Conservation (phyloP, 2,888 invertebrate genomes). For the Nycteola revayana region DNA sequence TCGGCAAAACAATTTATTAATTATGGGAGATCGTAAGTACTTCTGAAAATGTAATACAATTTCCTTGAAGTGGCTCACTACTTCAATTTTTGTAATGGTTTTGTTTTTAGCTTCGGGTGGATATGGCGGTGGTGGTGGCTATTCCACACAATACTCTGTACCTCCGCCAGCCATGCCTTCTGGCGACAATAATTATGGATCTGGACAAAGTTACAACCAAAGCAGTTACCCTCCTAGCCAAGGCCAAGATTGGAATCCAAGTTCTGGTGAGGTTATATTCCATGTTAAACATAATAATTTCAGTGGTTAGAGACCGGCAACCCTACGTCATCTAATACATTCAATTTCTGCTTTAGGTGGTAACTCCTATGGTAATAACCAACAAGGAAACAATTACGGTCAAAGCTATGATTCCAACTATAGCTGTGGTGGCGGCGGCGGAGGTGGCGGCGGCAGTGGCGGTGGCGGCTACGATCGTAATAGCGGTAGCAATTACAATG, state of each 20-base stretch:
- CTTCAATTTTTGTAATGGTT: too few relatives aligned
- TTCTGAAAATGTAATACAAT: too few relatives aligned
- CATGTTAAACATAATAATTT: too few relatives aligned
- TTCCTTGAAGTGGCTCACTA: not conserved
- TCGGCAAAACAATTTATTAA: not conserved
- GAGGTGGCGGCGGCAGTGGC: slow-evolving; percentile 33
- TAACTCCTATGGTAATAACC: slow-evolving; percentile 52
- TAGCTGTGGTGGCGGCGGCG: slow-evolving; percentile 48
- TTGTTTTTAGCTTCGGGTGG: slow-evolving; percentile 5
- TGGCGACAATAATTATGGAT: slow-evolving; percentile 58
- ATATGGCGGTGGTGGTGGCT: slow-evolving; percentile 38
- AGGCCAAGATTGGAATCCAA: slow-evolving; percentile 62
- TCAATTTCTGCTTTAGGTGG: slow-evolving; percentile 34
- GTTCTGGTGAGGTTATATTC: slow-evolving; percentile 45
- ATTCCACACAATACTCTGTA: slow-evolving; percentile 71
- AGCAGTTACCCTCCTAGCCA: slow-evolving; percentile 53
- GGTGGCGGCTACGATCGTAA: slow-evolving; percentile 26
- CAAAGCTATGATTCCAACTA: slow-evolving; percentile 59
- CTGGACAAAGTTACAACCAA: slow-evolving; percentile 59
- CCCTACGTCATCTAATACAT: too few relatives aligned
- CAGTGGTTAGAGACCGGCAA: too few relatives aligned
- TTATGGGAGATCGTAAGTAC: slow-evolving; percentile 32
- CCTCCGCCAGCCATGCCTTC: slow-evolving; percentile 67
- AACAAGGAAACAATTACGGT: slow-evolving; percentile 56
- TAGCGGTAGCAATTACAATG: slow-evolving; percentile 33